Percentiles rank a stretch among this genome's conserved stretches.
Evolutionary conservation across 2,113 vertebrate species (phyloP).

Genomic region (Stegastes partitus): DNA sequence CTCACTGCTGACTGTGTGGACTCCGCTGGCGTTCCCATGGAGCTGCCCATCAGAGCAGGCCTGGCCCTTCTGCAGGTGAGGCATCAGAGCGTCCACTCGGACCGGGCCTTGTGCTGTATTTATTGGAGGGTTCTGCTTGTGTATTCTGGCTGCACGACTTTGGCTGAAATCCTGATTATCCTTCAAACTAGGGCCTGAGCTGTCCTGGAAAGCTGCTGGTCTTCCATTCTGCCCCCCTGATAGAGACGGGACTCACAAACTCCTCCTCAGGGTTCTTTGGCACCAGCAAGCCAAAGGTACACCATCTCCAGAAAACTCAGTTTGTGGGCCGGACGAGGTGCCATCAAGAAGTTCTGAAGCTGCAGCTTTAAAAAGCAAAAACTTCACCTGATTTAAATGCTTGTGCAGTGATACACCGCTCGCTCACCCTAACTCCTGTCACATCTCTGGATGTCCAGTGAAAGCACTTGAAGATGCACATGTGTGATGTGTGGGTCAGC

Average conservation of each 20-base stretch:
- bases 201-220: constrained; percentile 85
- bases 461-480: no score
- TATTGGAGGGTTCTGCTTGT: background rate
- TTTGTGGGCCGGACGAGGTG: no score
- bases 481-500: no score
- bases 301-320: background rate
- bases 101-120: rapidly evolving
- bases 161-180: background rate
- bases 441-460: no score
- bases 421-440: no score
- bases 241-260: constrained; percentile 60
- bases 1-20: constrained; percentile 68
- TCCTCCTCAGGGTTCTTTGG: constrained; percentile 81
- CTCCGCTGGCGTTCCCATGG: constrained; percentile 53
- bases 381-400: no score
- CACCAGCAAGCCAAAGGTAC: constrained; percentile 82
- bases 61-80: constrained; percentile 82
- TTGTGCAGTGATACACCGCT: no score
- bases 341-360: no score
- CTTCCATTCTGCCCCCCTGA: constrained; percentile 82
- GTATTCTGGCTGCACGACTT: rapidly evolving
- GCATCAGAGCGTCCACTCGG: background rate
- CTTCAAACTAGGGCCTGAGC: constrained; percentile 62
- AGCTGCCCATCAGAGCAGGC: constrained; percentile 79
- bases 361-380: no score